Base-by-base conservation (phyloP, 2,888 invertebrate species). In the Lissonota sp. region DNA sequence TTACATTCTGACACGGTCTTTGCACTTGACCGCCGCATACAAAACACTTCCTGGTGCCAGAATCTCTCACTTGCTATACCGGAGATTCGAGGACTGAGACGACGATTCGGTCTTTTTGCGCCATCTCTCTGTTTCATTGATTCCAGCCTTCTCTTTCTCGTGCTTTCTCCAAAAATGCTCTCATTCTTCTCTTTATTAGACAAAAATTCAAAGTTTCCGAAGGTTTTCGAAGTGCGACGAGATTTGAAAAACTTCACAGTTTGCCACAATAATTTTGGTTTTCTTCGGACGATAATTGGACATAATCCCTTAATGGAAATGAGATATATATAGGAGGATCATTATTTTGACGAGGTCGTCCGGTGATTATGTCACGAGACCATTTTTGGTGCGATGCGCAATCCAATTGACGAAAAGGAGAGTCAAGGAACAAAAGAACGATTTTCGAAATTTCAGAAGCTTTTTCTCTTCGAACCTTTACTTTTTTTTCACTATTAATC, bases 1-100 rank as follows among this genome's bases (percentile, higher is more conserved):
- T 51, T 66, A 83, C 87, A 88, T 91, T 89, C 89, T 86, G 79
- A 74, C 82, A 85, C 84, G 90, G 90, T 90, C 88, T 90, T 91
- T 90, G 90, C 88, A 86, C 90, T 88, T 88, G 89, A 89, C 89
- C 53, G 26, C 72, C 44, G 37, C 72, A 62, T 44, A 57, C 57
- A 51, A 42, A 60, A 75, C 88, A 87, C 85, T 88, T 88, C 87
- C 87, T 87, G 87, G 85, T 87, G 89, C 87, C 88, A 89, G 86
- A 85, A 87, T 85, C 80, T 75, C 26, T 82, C 84, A 84, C 80
- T 80, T 83, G 80, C 80, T 80, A n/a, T n/a, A 85, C 75, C 26
- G 70, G 71, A 64, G 73, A 60, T 78, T 26, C 71, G 3, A 26
- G 60, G 55, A 55, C 77, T 42, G 46, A 64, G 64, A 72, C 57